Evolutionary conservation across 2,113 vertebrate genomes (phyloP), one percentile per base, ranked within the genome.

Genomic region (Acanthochromis polyacanthus): DNA sequence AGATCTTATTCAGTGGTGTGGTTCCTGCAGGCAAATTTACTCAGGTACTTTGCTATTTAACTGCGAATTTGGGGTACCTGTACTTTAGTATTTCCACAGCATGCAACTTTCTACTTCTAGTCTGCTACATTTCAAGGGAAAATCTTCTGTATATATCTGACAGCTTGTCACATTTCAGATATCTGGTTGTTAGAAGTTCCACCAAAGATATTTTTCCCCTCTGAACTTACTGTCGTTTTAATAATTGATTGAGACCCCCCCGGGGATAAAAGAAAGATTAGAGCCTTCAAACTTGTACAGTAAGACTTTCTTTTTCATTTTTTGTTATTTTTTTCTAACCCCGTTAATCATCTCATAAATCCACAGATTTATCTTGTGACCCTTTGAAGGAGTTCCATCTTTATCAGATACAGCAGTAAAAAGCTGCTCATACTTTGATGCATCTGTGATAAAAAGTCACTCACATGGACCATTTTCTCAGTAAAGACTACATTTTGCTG

Each of bases 211-310:
- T 6, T 22, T 68, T 57, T 48, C 15, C 32, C 3, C 19, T 56
- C 28, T 74, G 23, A 55, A 53, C 51, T 45, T 59, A 8, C 4
- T 46, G 59, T 30, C 32, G 14, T 72, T 65, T 64, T 7, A 66
- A 60, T 53, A 32, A 65, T 43, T 58, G 22, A 51, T 65, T 16
- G 2, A 30, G 5, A 4, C 7, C 30, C 8, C 8, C 70, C 22
- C 0, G 25, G 32, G 62, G 32, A 72, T 62, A 40, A 57, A 46
- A 52, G 22, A 40, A 25, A 62, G 46, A 72, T 52, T 25, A 62
- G 46, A 62, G 58, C 61, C 36, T 57, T 45, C 40, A 70, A 58
- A 30, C 30, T 48, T 46, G 40, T 1, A 9, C 16, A 57, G 52
- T 19, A 28, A 17, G 57, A 69, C 38, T 43, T 20, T 14, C 3